phyloP scores from a whole-genome alignment of 2,113 vertebrate species.

The Dasypus novemcinctus region DNA sequence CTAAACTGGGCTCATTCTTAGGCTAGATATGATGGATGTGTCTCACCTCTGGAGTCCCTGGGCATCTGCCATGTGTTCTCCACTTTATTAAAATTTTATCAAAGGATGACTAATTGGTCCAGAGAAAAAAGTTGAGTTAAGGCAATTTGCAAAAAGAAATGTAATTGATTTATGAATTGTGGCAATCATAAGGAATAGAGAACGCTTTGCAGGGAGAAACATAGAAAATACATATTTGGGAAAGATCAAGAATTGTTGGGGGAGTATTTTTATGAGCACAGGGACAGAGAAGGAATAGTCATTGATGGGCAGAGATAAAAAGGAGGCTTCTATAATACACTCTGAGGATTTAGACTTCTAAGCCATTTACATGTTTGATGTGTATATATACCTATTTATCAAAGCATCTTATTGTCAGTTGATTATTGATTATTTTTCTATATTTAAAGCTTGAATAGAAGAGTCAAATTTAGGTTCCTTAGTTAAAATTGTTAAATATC shows the following conservation, averaged over 20 bases:
- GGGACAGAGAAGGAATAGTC: not conserved
- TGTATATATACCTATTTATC: not conserved
- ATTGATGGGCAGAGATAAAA: not conserved
- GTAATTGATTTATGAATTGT: not conserved
- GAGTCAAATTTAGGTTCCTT: not conserved
- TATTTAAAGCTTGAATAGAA: not conserved
- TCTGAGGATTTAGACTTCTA: not conserved
- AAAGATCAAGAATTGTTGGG: not conserved
- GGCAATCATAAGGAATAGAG: not conserved
- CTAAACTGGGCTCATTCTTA: not conserved
- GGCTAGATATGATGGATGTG: not conserved
- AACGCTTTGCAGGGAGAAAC: not conserved
- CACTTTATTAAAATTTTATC: not conserved
- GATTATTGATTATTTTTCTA: constrained; percentile 13
- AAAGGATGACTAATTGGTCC: not conserved
- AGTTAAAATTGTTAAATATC: not conserved
- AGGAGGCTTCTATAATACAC: not conserved
- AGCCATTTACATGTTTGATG: not conserved
- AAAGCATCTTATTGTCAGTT: not conserved
- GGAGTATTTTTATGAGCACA: constrained; percentile 4
- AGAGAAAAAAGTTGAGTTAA: not conserved
- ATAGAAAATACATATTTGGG: constrained; percentile 18
- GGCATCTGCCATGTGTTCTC: not conserved
- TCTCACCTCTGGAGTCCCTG: not conserved
- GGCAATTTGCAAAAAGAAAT: not conserved